Conservation (phyloP, 30 jellyfish, hydroid and myxozoan genomes). For the Mastigias papua region DNA sequence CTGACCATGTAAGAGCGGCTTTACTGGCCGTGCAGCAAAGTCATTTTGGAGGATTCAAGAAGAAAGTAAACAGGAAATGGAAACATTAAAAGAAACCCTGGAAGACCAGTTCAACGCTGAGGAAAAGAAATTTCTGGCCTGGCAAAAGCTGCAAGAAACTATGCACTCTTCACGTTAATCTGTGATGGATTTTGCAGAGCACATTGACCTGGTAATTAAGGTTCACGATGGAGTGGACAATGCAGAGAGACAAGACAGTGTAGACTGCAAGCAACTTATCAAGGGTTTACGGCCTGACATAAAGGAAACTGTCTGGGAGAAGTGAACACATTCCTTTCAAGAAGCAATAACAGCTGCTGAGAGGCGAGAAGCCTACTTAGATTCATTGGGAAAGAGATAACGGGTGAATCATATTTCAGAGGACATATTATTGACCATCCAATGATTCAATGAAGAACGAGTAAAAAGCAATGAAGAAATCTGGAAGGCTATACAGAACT, state of each 20-base stretch:
- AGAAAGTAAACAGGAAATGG: constrained; percentile 29
- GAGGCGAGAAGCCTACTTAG: background rate
- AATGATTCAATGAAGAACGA: background rate
- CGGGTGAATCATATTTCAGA: background rate
- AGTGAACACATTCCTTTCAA: constrained; percentile 8
- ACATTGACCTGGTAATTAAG: constrained; percentile 51
- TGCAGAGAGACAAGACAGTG: constrained; percentile 35
- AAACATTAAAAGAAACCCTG: constrained; percentile 28
- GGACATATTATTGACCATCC: background rate
- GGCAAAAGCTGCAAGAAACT: constrained; percentile 50
- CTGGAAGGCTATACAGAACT: background rate
- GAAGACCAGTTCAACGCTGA: constrained; percentile 44
- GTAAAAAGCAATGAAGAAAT: background rate
- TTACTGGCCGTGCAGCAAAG: constrained; percentile 56
- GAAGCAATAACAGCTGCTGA: background rate
- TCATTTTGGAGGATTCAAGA: constrained; percentile 29
- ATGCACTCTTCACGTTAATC: constrained; percentile 34
- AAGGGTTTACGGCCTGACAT: constrained; percentile 42
- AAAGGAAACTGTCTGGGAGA: constrained; percentile 57
- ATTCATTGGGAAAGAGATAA: background rate
- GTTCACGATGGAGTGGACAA: constrained; percentile 61
- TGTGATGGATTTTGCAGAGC: constrained; percentile 37
- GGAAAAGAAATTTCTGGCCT: constrained; percentile 24
- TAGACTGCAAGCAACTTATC: constrained; percentile 37
- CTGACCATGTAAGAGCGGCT: too few species aligned